A percentile compares a stretch with the other conserved stretches of the same genome.
Conservation (phyloP, 2,797 vertebrate genomes). For the Moxostoma hubbsi region DNA sequence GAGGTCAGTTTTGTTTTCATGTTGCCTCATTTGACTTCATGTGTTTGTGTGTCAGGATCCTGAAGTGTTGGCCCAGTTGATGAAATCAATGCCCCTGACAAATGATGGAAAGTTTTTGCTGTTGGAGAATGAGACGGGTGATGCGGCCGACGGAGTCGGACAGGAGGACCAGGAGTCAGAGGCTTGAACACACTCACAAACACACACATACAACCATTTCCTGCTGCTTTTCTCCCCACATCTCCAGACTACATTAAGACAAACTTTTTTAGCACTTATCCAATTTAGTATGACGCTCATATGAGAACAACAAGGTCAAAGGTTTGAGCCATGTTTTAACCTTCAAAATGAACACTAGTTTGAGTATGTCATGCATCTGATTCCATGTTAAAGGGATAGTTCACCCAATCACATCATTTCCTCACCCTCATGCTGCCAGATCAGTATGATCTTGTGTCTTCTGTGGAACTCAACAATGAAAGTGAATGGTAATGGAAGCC, state of each 20-base stretch:
- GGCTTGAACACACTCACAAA: conserved; percentile 74
- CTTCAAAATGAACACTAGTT: no score
- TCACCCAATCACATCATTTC: neutral
- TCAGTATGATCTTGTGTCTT: no score
- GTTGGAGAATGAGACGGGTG: conserved; percentile 79
- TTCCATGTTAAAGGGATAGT: conserved; percentile 2
- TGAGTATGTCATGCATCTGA: neutral
- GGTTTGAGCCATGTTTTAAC: neutral
- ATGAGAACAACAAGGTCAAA: neutral
- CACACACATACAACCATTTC: neutral
- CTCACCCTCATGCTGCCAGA: no score
- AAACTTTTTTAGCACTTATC: conserved; percentile 8
- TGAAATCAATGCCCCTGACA: conserved; percentile 92
- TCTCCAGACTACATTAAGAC: conserved; percentile 22
- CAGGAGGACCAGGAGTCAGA: conserved; percentile 90
- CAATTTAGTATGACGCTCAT: neutral
- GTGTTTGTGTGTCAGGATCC: conserved; percentile 81
- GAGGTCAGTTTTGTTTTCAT: neutral
- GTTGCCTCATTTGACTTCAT: neutral
- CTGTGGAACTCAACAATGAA: no score
- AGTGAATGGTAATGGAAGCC: no score
- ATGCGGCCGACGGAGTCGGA: conserved; percentile 67
- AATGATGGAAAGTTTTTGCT: conserved; percentile 93
- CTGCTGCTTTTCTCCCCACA: conserved; percentile 6
- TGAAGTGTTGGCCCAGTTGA: conserved; percentile 88